Percentiles rank a stretch among this genome's conserved stretches.
These are phyloP conservation scores for Heliconius cydno DNA, from an alignment of 2,888 invertebrate species.

Conservation along the genomic window DNA sequence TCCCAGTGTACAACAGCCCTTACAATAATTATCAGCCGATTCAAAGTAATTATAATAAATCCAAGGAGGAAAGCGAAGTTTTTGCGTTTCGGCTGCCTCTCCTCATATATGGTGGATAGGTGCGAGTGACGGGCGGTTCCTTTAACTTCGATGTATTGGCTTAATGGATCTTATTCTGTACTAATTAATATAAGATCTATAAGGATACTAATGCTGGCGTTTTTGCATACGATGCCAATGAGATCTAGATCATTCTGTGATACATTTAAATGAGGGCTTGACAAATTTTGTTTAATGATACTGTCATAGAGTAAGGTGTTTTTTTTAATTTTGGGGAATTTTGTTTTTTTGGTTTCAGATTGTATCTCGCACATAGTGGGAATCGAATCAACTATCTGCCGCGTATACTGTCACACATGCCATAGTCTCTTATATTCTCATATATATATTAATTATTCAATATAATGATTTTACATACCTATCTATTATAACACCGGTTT, in stretches of 20 bases:
- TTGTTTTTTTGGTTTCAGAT: not conserved
- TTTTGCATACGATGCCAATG: constrained; percentile 20
- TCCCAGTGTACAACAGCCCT: constrained; percentile 27
- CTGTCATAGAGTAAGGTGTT: not conserved
- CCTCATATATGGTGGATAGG: constrained; percentile 46
- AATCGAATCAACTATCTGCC: too few species aligned
- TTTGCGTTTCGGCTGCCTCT: constrained; percentile 47
- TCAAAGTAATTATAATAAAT: constrained; percentile 59
- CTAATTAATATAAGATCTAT: constrained; percentile 24
- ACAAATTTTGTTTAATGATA: not conserved
- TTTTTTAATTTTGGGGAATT: not conserved
- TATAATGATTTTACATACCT: too few species aligned
- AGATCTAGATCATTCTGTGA: too few species aligned
- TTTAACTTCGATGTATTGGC: constrained; percentile 39
- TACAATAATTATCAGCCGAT: constrained; percentile 43
- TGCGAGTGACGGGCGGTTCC: constrained; percentile 31
- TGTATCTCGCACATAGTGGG: not conserved
- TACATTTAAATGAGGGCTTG: not conserved
- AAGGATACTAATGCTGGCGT: constrained; percentile 22
- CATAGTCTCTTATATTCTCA: too few species aligned
- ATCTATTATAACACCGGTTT: too few species aligned
- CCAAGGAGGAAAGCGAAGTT: constrained; percentile 46
- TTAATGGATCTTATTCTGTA: constrained; percentile 24
- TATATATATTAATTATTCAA: too few species aligned
- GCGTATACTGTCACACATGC: too few species aligned